Conservation (phyloP, 2,113 vertebrate species). For the Sceloporus undulatus region DNA sequence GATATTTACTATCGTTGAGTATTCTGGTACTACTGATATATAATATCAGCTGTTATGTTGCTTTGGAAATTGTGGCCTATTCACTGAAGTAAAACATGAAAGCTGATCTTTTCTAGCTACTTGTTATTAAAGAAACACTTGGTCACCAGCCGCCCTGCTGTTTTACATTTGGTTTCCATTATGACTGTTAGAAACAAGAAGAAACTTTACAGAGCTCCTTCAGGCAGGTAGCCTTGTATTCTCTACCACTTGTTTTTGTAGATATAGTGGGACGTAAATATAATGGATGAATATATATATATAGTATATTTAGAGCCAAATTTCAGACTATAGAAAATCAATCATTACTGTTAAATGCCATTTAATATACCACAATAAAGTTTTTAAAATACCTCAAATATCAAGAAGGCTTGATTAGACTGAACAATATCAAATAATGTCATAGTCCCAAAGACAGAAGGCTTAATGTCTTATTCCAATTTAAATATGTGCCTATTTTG, state of each 20-base stretch:
- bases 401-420: not conserved
- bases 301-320: not conserved
- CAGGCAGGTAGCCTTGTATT: conserved; percentile 35
- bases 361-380: conserved; percentile 39
- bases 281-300: not conserved
- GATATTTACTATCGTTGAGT: not conserved
- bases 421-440: conserved; percentile 25
- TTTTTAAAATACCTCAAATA: not conserved
- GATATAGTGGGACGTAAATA: not conserved
- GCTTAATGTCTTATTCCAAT: too few species aligned
- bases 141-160: not conserved
- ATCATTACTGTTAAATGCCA: conserved; percentile 9
- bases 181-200: not conserved
- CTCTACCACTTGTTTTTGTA: conserved; percentile 8
- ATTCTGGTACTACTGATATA: not conserved
- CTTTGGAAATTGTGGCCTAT: not conserved
- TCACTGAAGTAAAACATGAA: conserved; percentile 22
- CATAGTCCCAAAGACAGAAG: not conserved
- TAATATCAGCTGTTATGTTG: not conserved
- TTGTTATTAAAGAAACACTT: conserved; percentile 33
- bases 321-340: not conserved
- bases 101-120: conserved; percentile 27
- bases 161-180: conserved; percentile 38
- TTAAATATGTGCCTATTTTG: not conserved
- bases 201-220: conserved; percentile 9